A percentile compares a stretch with the other conserved stretches of the same genome.
phyloP scores from a whole-genome alignment of 1,140 invertebrate genomes.

The Heliconius congener region DNA sequence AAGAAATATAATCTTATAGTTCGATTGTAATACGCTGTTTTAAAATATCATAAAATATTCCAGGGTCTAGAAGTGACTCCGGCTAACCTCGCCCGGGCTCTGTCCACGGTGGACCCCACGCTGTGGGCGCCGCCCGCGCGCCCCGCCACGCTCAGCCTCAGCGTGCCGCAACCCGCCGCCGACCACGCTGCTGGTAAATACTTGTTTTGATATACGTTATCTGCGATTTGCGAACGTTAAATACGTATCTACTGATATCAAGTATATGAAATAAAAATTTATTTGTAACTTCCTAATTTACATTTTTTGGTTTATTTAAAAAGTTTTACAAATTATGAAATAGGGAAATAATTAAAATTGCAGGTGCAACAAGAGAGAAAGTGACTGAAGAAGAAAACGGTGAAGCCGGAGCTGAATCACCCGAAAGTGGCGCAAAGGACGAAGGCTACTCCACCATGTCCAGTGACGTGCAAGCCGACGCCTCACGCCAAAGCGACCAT shows the following conservation, averaged over 20 bases:
- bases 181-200: constrained; percentile 43
- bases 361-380: constrained; percentile 65
- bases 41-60: constrained; percentile 19
- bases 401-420: constrained; percentile 84
- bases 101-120: constrained; percentile 83
- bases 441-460: constrained; percentile 96
- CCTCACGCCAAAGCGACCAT: constrained; percentile 81
- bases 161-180: constrained; percentile 78
- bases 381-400: constrained; percentile 76
- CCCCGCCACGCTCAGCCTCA: constrained; percentile 85
- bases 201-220: no score
- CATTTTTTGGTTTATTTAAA: no score
- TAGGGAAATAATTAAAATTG: constrained; percentile 28
- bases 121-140: constrained; percentile 84
- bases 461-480: constrained; percentile 90
- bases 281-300: no score
- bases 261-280: no score
- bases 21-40: background rate
- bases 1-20: background rate
- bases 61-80: constrained; percentile 83
- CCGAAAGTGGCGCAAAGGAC: constrained; percentile 89
- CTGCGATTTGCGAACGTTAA: no score
- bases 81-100: constrained; percentile 81
- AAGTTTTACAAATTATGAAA: background rate
- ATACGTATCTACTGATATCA: no score